Evolutionary conservation across 1,140 invertebrate genomes (phyloP), one percentile per base, ranked within the genome.

Genomic region (Lysiphlebus fabarum): DNA sequence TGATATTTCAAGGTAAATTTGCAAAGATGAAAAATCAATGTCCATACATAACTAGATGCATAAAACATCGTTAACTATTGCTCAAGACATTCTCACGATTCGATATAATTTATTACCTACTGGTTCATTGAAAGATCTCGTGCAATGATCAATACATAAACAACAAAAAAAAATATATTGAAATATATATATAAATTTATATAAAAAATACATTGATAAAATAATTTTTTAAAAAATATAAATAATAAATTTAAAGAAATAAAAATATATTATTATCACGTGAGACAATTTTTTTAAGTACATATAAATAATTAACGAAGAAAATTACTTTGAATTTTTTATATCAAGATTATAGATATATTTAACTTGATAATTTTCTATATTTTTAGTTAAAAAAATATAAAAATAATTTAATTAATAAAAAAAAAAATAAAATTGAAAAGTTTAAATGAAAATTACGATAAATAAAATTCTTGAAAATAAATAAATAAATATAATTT

Each of bases 101-200:
- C 53, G 41, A 42, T 7, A 47, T 59, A 53, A 59, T 59, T 59
- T 59, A 59, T 59, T 38, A 53, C 44, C 42, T 40, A 42, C 9
- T 33, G 12, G 55, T 59, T 59, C 49, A 59, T 59, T 59, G 58
- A 59, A 59, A 53, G 58, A 59, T 59, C 58, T 59, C 58, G 58
- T 59, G 58, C 58, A 59, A 50, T 33, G 58, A 59, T 54, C 58
- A 42, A 59, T 59, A 50, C 5, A 36, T 3, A 11, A 17, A 44
- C 11, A 43, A 26, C 4, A 26, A 26, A 26, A 26, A 26, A 26
- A 26, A 2, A 26, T 26, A 26, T 4, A 26, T 26, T 26, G 17
- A n/a, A n/a, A n/a, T n/a, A n/a, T n/a, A n/a, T n/a, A n/a, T n/a
- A n/a, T n/a, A n/a, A n/a, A n/a, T n/a, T n/a, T n/a, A n/a, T n/a